Base-by-base conservation (phyloP, 2,113 vertebrate genomes). In the Colinus virginianus region DNA sequence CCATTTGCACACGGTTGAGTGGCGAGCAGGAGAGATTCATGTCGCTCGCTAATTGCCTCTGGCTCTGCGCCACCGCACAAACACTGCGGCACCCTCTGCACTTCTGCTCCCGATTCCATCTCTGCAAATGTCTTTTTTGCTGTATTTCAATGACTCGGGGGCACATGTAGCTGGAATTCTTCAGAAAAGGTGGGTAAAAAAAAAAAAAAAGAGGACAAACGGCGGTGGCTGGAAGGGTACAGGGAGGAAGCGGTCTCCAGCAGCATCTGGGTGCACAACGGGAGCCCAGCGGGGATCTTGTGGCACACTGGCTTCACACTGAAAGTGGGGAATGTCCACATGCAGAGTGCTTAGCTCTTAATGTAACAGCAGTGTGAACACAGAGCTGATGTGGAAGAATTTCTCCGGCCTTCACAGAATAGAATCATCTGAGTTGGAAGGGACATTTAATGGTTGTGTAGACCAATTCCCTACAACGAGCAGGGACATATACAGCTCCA, bases 1-100 rank as follows among this genome's bases (percentile, higher is more conserved):
- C 93, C 83, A 48, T 94, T 97, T 80, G 89, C 93, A 83, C 92
- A 88, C 19, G 85, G 96, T 63, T 88, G 85, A 94, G 95, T 63
- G 86, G 93, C 5, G 10, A 96, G 90, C 80, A 55, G 78, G 85
- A 75, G 75, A 94, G 85, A 96, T 96, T 96, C 95, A 85, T 96
- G 94, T 51, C 7, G 32, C 77, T 66, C 42, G 67, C 90, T 97
- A 91, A 96, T 97, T 95, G 94, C 96, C 95, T 85, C 59, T 96
- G 97, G 96, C 97, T 94, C 48, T 20, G 9, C 13, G 96, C 95
- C 95, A 85, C 17, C 2, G 34, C 68, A 46, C 89, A 70, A 86
- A 83, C 58, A 34, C 69, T 79, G 53, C 62, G 5, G 86, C 69
- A 40, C 46, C 13, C 20, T 26, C 70, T 28, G 11, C 78, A 14